Conservation (phyloP, 2,113 vertebrate genomes). For the zebrafish (Danio rerio) region GRCz12tu NC_133193.1:25055501-25056000, state of each 20-base stretch:
- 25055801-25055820: background rate
- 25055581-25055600: too few relatives aligned
- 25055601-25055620: too few relatives aligned
- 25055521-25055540: too few relatives aligned
- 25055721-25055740: background rate
- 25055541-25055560: too few relatives aligned
- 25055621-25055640: background rate
- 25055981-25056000: constrained; percentile 39
- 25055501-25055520: too few relatives aligned
- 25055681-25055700: background rate
- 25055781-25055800: constrained; percentile 27
- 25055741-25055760: constrained; percentile 27
- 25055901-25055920: constrained; percentile 39
- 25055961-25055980: constrained; percentile 44
- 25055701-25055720: background rate
- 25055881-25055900: constrained; percentile 32
- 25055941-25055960: background rate
- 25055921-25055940: constrained; percentile 24
- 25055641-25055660: background rate
- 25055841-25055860: constrained; percentile 20
- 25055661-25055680: background rate
- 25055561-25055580: too few relatives aligned
- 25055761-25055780: constrained; percentile 1
- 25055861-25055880: constrained; percentile 32
- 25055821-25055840: constrained; percentile 15